Evolutionary conservation across 1,140 invertebrate genomes (phyloP), one percentile per base, ranked within the genome.

Genomic region (Drosophila arawakana): DNA sequence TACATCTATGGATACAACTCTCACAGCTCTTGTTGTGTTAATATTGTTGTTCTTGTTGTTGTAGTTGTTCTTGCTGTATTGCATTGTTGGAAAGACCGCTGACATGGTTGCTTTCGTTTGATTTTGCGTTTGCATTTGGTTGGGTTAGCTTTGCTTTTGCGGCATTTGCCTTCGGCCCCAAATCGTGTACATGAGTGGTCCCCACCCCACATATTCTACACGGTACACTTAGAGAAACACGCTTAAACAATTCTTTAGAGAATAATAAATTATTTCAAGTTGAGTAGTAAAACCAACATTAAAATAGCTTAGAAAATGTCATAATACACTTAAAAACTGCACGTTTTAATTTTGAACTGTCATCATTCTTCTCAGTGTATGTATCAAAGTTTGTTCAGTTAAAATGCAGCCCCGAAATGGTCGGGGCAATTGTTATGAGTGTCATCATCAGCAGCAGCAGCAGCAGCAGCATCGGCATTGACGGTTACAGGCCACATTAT

Each of bases 341-440:
- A 21, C 25, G 5, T 2, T 30, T 30, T 5, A 0, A 30, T 30
- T 30, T 30, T 30, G 3, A 0, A 30, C 6, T 5, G 0, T 6
- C 25, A 30, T 30, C 25, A 30, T 30, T 30, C 6, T 30, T 30
- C 25, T 30, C 25, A 30, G 25, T 30, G 25, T 49, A 57, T 46
- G 44, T 74, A 90, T 90, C 88, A 90, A 91, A 91, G 88, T 91
- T 91, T 91, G 83, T 88, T 86, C 88, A 91, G 88, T 78, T 91
- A 91, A 91, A 88, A 84, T 88, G 83, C 63, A 73, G 72, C 77
- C 85, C 76, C 79, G 81, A 66, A 62, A 75, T 62, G 34, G 61
- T 60, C 73, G 52, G 61, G 39, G 54, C 82, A 86, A 86, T 82
- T 86, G 83, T 86, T 86, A 80, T 86, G 83, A 86, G 83, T 86